Evolutionary conservation across 2,888 invertebrate genomes (phyloP).

Genomic region (Mesorhabditis spiculigera): DNA sequence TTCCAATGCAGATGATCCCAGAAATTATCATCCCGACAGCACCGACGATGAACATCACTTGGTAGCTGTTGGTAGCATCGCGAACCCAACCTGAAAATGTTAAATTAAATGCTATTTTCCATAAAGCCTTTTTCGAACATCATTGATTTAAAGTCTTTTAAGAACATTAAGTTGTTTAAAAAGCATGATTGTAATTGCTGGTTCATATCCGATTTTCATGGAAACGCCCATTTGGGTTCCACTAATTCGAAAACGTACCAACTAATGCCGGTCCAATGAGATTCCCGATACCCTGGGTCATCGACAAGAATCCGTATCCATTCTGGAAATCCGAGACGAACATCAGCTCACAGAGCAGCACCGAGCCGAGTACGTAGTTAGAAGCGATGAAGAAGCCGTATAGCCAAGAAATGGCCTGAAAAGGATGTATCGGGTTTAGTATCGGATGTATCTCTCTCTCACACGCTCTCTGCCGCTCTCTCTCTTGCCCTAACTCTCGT

Average conservation of each 20-base stretch:
- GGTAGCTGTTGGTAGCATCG: background rate
- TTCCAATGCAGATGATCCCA: background rate
- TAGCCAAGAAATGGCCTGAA: conserved; percentile 12
- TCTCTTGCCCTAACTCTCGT: fast-evolving
- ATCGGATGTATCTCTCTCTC: background rate
- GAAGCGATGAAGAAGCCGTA: conserved; percentile 27
- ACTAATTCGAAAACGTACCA: conserved; percentile 62
- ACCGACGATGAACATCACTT: background rate
- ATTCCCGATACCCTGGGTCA: conserved; percentile 85
- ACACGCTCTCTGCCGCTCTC: too few relatives aligned
- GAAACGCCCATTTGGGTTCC: background rate
- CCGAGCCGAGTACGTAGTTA: conserved; percentile 33
- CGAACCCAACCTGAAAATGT: conserved; percentile 4
- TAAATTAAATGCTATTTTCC: too few relatives aligned
- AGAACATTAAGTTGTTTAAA: too few relatives aligned
- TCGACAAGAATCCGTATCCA: conserved; percentile 80
- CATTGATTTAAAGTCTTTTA: too few relatives aligned
- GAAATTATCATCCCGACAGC: background rate
- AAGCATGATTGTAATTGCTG: too few relatives aligned
- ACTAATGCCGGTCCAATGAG: conserved; percentile 83
- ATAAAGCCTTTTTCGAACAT: too few relatives aligned
- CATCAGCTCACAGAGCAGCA: conserved; percentile 75
- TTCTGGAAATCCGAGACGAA: conserved; percentile 86
- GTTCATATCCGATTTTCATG: too few relatives aligned
- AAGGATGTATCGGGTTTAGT: background rate